Conservation (phyloP, 2,888 invertebrate species). For the Hybos culiciformis region DNA sequence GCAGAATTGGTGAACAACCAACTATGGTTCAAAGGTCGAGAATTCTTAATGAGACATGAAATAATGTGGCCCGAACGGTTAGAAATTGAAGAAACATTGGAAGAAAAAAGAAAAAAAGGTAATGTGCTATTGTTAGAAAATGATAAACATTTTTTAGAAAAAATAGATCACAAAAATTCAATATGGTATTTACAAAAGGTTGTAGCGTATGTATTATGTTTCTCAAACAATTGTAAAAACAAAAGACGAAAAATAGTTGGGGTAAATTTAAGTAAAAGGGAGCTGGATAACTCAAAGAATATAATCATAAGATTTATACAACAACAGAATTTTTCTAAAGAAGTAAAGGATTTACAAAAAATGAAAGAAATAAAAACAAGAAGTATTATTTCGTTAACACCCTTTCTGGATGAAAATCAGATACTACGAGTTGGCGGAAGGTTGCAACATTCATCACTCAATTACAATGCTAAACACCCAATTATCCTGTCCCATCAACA, state of each 20-base stretch:
- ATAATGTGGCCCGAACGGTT: too few species aligned
- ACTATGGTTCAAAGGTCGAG: conserved; percentile 2
- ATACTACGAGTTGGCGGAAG: not conserved
- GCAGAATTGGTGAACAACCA: not conserved
- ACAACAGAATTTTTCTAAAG: not conserved
- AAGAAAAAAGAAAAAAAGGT: not conserved
- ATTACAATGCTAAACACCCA: conserved; percentile 1
- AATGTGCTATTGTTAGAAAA: too few species aligned
- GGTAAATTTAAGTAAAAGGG: not conserved
- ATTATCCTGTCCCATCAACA: conserved; percentile 1
- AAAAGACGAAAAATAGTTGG: too few species aligned
- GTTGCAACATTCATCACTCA: not conserved
- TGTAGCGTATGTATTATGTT: not conserved
- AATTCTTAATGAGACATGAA: too few species aligned
- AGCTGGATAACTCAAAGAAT: not conserved
- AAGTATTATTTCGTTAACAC: not conserved
- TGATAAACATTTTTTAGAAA: not conserved
- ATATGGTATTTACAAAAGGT: too few species aligned
- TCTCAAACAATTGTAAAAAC: not conserved
- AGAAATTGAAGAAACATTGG: not conserved
- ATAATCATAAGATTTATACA: not conserved
- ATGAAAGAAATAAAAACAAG: too few species aligned
- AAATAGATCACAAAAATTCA: not conserved
- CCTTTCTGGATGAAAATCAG: not conserved
- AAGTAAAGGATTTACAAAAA: too few species aligned